Conservation (phyloP, 2,888 invertebrate species). For the Oxyscelio sp. region DNA sequence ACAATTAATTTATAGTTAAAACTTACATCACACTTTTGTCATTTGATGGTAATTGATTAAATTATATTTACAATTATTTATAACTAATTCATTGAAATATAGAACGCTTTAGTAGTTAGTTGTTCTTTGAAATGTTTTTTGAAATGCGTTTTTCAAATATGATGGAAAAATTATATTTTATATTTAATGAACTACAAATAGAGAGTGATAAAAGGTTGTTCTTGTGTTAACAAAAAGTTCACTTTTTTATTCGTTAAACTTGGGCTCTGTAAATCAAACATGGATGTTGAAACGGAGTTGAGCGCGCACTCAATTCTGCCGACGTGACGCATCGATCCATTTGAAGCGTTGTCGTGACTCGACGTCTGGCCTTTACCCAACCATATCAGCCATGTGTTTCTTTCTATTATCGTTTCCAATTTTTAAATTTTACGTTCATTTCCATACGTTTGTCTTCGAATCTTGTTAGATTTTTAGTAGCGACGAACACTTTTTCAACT, state of each 20-base stretch:
- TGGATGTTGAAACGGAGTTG: conserved; percentile 83
- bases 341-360: conserved; percentile 76
- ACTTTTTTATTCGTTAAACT: conserved; percentile 76
- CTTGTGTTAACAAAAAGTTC: background rate
- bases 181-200: no score
- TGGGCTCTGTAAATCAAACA: conserved; percentile 80
- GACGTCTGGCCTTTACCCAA: conserved; percentile 76
- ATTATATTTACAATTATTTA: no score
- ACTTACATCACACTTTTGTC: no score
- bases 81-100: no score
- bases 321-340: conserved; percentile 84
- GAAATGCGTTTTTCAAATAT: no score
- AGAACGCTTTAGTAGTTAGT: no score
- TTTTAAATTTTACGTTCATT: conserved; percentile 36
- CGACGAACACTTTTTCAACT: no score
- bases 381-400: conserved; percentile 71
- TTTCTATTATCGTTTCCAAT: conserved; percentile 65
- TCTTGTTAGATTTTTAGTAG: no score
- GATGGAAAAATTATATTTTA: no score
- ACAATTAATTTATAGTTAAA: no score
- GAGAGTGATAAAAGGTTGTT: background rate
- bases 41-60: no score
- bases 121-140: no score
- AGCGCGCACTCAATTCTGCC: conserved; percentile 81
- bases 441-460: conserved; percentile 29